A percentile compares a stretch with the other conserved stretches of the same genome.
phyloP scores from a whole-genome alignment of 2,888 invertebrate genomes.

The Piscicola geometra region DNA sequence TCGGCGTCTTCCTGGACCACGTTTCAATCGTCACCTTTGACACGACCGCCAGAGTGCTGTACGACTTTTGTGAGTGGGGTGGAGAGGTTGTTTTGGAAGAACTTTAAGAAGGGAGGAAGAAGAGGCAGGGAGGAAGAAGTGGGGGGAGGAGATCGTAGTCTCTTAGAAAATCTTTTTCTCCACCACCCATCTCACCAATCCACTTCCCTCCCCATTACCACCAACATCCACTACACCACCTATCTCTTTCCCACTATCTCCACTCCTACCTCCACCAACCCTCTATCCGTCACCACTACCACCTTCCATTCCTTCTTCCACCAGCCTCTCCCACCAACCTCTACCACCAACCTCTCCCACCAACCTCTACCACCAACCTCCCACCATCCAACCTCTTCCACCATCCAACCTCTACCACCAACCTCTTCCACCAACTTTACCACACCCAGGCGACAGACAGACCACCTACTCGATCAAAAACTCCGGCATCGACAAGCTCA shows the following conservation, averaged over 20 bases:
- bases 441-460: constrained; percentile 18
- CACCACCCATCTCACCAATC: too few species aligned
- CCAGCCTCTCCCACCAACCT: background rate
- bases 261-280: background rate
- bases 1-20: constrained; percentile 34
- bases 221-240: too few species aligned
- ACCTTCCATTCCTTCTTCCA: background rate
- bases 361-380: background rate
- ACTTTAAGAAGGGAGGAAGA: too few species aligned
- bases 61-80: constrained; percentile 28
- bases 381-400: too few species aligned
- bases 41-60: constrained; percentile 29
- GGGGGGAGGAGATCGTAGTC: too few species aligned
- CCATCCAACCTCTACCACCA: background rate
- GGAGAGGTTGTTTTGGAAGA: too few species aligned
- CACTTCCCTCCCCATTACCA: too few species aligned
- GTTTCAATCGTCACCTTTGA: constrained; percentile 37
- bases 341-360: background rate
- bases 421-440: background rate
- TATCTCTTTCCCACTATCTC: background rate
- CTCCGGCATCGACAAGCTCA: constrained; percentile 26
- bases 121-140: too few species aligned
- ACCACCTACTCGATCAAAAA: constrained; percentile 7
- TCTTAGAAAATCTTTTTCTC: background rate
- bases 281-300: too few species aligned